Evolutionary conservation across 2,888 invertebrate genomes (phyloP), one percentile per base, ranked within the genome.

Genomic region (Biston betularia): DNA sequence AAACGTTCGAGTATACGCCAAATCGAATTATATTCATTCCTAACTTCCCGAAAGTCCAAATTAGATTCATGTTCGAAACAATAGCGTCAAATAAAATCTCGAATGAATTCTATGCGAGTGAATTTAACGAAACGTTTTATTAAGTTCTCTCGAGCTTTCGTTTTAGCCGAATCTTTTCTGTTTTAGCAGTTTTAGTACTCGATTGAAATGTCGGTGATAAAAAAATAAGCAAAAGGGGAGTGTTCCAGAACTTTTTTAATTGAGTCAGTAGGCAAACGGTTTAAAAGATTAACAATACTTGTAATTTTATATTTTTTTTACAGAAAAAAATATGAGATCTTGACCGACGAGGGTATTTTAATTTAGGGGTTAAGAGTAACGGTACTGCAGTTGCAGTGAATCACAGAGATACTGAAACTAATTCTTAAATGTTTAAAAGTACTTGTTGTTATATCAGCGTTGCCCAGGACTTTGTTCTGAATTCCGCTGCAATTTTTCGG

Each of bases 41-140:
- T 15, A 70, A 71, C 70, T 70, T 68, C n/a, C 61, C 55, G n/a
- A 38, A 58, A 58, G 48, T 48, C 48, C 48, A 48, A 62, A 69
- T 69, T 65, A 73, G 63, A 73, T 70, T 56, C 60, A 64, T 66
- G 62, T 50, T 71, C 40, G 46, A 72, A 71, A 74, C 68, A 74
- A 72, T 72, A 60, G 69, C 58, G 12, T 58, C 69, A 63, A 69
- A 71, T 70, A 67, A 71, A 74, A 67, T 71, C 53, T 61, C 50
- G n/a, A 61, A 67, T 69, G 11, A 33, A 46, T 64, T 66, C 38
- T 44, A 61, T 66, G 56, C 52, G 61, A 62, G 56, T 60, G 67
- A 67, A 70, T 72, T 52, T 42, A 59, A 69, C 64, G 62, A 58
- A 68, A 69, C 69, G 62, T 69, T 72, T 67, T 68, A 70, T 70